These are phyloP conservation scores for Poecilia velifera DNA, from an alignment of 2,797 vertebrate genomes.

Conservation along the genomic window DNA sequence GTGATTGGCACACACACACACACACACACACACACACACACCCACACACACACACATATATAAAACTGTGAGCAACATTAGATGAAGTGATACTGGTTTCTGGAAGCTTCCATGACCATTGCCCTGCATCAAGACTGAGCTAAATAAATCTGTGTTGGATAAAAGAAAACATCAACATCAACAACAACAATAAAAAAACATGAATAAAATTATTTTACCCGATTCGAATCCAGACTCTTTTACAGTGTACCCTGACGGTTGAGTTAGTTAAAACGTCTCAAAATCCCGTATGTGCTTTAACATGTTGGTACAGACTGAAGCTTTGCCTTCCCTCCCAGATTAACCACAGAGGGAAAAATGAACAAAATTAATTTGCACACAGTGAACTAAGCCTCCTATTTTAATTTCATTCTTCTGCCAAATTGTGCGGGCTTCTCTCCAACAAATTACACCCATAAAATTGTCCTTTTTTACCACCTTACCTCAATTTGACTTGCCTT, in stretches of 20 bases:
- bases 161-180: background rate
- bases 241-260: background rate
- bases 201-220: slow-evolving; percentile 3
- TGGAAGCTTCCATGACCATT: background rate
- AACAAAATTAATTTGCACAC: background rate
- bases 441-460: slow-evolving; percentile 26
- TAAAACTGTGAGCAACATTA: background rate
- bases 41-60: too few species aligned
- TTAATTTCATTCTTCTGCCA: slow-evolving; percentile 5
- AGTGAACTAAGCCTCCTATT: background rate
- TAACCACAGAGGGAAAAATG: background rate
- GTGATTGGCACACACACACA: background rate
- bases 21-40: background rate
- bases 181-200: background rate
- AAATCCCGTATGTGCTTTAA: background rate
- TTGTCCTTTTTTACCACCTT: slow-evolving; percentile 18
- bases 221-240: background rate
- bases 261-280: background rate
- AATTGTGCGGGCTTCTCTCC: slow-evolving; percentile 13
- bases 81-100: background rate
- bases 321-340: background rate
- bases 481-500: slow-evolving; percentile 15
- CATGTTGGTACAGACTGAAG: background rate
- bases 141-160: background rate
- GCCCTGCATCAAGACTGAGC: background rate